phyloP scores from a whole-genome alignment of 2,797 vertebrate genomes.

The Leuciscus waleckii region DNA sequence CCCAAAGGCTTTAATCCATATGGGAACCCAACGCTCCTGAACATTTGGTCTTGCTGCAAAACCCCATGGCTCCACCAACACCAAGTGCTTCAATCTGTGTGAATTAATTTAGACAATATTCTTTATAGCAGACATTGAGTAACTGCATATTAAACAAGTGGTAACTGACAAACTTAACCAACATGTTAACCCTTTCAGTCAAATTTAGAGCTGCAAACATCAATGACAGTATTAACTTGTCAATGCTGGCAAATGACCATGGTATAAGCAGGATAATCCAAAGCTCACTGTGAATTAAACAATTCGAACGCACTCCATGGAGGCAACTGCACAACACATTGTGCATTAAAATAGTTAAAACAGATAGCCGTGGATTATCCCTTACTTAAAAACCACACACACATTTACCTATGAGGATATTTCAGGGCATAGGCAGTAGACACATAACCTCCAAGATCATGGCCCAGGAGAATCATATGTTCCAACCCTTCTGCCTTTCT shows the following conservation, averaged over 20 bases:
- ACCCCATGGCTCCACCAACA: constrained; percentile 96
- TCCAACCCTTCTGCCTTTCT: constrained; percentile 85
- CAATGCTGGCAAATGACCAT: not conserved
- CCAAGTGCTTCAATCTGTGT: constrained; percentile 87
- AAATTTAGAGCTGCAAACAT: not conserved
- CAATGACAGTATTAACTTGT: not conserved
- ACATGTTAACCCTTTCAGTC: not conserved
- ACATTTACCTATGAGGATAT: constrained; percentile 86
- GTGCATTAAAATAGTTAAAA: not conserved
- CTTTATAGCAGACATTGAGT: not conserved
- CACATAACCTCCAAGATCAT: constrained; percentile 93
- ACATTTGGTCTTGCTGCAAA: constrained; percentile 89
- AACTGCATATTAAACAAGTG: not conserved
- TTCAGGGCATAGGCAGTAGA: constrained; percentile 88
- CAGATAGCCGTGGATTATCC: not conserved
- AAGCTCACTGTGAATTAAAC: not conserved
- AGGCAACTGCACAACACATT: not conserved
- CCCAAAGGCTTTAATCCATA: constrained; percentile 93
- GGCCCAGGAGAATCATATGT: constrained; percentile 90
- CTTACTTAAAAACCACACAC: not conserved
- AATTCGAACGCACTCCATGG: not conserved
- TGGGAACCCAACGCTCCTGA: constrained; percentile 85
- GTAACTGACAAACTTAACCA: not conserved
- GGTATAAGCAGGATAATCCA: not conserved
- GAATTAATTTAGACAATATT: constrained; percentile 15